Conservation (phyloP, 2,797 vertebrate genomes). For the Chiroxiphia lanceolata region DNA sequence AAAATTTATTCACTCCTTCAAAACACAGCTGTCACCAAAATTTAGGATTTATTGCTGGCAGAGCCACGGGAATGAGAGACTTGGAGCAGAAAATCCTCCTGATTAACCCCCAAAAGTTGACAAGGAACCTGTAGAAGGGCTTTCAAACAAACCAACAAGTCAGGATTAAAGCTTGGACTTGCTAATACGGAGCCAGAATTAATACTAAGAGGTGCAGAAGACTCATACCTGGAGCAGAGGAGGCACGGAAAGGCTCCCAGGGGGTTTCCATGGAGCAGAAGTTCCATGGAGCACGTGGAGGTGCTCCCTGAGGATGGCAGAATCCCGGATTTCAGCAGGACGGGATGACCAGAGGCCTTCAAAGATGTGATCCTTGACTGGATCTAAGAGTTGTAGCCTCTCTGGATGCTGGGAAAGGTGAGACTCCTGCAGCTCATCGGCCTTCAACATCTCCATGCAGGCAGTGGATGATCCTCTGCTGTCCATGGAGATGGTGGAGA, state of each 20-base stretch:
- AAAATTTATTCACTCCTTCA: neutral
- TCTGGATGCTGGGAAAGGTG: neutral
- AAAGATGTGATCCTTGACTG: neutral
- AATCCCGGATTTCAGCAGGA: neutral
- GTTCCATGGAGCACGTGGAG: neutral
- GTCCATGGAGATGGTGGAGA: fast-evolving
- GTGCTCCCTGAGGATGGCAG: neutral
- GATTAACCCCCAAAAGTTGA: neutral
- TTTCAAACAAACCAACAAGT: neutral
- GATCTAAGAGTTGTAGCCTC: neutral
- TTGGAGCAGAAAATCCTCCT: neutral
- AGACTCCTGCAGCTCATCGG: neutral
- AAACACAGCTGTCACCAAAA: fast-evolving
- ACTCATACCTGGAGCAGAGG: fast-evolving
- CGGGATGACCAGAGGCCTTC: neutral
- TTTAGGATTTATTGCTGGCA: neutral
- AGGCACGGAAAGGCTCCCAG: fast-evolving
- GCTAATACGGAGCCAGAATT: neutral
- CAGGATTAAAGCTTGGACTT: neutral
- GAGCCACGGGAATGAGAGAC: neutral
- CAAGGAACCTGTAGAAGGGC: neutral
- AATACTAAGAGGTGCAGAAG: neutral
- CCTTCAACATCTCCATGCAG: neutral
- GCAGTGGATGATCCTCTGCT: fast-evolving
- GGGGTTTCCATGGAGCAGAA: neutral